phyloP scores from a whole-genome alignment of 2,797 vertebrate species.

The Lithobates sylvaticus region DNA sequence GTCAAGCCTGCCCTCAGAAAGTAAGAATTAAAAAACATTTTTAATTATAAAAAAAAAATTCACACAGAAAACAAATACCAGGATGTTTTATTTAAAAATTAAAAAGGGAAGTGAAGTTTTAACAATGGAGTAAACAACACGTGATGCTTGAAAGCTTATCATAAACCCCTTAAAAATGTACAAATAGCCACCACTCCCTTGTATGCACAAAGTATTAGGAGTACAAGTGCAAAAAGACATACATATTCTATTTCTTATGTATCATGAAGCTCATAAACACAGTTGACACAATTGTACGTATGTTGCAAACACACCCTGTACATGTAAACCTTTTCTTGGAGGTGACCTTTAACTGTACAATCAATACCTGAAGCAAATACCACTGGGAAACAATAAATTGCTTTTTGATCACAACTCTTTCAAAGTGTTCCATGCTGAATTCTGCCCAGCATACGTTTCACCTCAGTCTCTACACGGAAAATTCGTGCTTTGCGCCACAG shows the following conservation, averaged over 20 bases:
- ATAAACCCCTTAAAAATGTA: neutral
- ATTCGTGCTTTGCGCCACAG: conserved; percentile 91
- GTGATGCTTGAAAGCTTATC: neutral
- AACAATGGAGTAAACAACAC: neutral
- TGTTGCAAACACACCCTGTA: neutral
- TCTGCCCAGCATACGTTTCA: conserved; percentile 80
- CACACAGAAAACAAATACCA: too few relatives aligned
- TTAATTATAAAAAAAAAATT: neutral
- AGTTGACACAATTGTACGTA: neutral
- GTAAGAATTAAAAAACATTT: too few relatives aligned
- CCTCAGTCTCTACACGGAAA: conserved; percentile 83
- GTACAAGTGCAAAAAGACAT: neutral
- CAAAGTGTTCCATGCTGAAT: conserved; percentile 76
- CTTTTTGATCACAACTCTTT: neutral
- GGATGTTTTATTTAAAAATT: neutral
- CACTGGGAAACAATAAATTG: neutral
- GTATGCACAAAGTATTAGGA: neutral
- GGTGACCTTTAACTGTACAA: neutral
- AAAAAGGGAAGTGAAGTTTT: neutral
- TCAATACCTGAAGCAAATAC: neutral
- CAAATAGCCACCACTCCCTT: neutral
- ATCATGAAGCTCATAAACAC: neutral
- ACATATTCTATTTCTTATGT: conserved; percentile 10
- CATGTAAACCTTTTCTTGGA: neutral
- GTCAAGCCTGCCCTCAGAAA: too few relatives aligned